These are phyloP conservation scores for Ameiurus melas DNA, from an alignment of 2,113 vertebrate species.

Conservation along the genomic window DNA sequence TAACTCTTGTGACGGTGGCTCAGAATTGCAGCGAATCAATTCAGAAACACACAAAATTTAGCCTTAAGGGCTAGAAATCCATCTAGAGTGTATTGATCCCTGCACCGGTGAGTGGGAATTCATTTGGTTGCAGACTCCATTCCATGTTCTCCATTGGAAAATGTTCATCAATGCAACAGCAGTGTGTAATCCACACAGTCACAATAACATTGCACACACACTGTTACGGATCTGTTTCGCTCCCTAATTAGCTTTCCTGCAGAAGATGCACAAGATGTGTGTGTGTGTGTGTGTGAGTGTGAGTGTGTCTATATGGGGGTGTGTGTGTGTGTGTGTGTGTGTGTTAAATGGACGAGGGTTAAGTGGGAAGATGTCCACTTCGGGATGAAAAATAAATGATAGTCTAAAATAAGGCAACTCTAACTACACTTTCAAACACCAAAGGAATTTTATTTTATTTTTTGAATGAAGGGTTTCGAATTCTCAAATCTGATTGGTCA, in stretches of 20 bases:
- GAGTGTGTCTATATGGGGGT: not conserved
- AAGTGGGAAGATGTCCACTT: not conserved
- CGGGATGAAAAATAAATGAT: not conserved
- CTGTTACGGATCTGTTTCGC: not conserved
- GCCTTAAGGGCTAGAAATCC: slow-evolving; percentile 23
- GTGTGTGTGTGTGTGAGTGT: not conserved
- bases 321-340: not conserved
- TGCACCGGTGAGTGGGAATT: slow-evolving; percentile 20
- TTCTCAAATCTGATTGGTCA: not conserved
- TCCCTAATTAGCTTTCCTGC: not conserved
- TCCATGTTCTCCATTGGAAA: not conserved
- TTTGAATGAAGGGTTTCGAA: too few relatives aligned
- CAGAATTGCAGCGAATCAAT: not conserved
- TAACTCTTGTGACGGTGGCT: not conserved
- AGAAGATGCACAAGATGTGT: not conserved
- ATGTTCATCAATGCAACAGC: slow-evolving; percentile 1
- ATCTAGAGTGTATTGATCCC: slow-evolving; percentile 13
- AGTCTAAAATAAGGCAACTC: not conserved
- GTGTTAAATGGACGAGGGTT: not conserved
- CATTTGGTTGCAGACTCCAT: slow-evolving; percentile 36
- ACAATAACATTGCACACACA: not conserved
- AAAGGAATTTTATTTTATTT: too few relatives aligned
- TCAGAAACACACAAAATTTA: slow-evolving; percentile 5
- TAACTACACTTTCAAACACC: too few relatives aligned
- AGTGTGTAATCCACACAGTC: slow-evolving; percentile 2